Conservation (phyloP, 2,888 invertebrate genomes). For the Clusia tigrina region DNA sequence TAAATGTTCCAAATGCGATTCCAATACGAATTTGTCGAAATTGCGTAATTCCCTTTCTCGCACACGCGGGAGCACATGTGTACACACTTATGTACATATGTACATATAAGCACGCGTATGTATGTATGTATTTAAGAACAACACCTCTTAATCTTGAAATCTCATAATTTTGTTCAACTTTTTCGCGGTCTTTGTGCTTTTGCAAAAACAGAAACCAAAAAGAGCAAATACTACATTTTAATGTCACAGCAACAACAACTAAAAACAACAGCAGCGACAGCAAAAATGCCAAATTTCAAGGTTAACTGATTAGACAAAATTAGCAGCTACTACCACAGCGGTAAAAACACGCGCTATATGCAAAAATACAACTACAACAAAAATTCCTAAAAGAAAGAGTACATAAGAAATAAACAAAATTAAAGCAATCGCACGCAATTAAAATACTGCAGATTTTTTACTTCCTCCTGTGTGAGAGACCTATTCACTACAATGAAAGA, state of each 20-base stretch:
- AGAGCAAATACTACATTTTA: background rate
- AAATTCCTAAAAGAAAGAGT: background rate
- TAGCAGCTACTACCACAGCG: conserved; percentile 39
- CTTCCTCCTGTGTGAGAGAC: conserved; percentile 12
- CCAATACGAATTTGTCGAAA: too few species aligned
- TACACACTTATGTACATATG: background rate
- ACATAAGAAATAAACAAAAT: conserved; percentile 10
- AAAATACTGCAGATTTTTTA: background rate
- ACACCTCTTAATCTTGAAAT: background rate
- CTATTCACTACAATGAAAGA: too few species aligned
- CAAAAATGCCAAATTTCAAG: conserved; percentile 46
- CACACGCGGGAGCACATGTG: too few species aligned
- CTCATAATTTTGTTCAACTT: background rate
- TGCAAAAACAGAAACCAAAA: too few species aligned
- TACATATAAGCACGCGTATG: background rate
- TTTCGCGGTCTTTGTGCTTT: background rate
- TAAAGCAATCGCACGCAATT: conserved; percentile 14
- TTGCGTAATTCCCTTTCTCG: too few species aligned
- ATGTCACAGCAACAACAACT: background rate
- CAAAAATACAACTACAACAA: background rate
- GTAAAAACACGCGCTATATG: conserved; percentile 21
- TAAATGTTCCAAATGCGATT: too few species aligned
- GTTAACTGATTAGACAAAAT: conserved; percentile 57
- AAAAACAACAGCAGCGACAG: conserved; percentile 14
- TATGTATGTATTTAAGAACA: background rate